Evolutionary conservation across 2,113 vertebrate species (phyloP).

Genomic region (Syngnathoides biaculeatus): DNA sequence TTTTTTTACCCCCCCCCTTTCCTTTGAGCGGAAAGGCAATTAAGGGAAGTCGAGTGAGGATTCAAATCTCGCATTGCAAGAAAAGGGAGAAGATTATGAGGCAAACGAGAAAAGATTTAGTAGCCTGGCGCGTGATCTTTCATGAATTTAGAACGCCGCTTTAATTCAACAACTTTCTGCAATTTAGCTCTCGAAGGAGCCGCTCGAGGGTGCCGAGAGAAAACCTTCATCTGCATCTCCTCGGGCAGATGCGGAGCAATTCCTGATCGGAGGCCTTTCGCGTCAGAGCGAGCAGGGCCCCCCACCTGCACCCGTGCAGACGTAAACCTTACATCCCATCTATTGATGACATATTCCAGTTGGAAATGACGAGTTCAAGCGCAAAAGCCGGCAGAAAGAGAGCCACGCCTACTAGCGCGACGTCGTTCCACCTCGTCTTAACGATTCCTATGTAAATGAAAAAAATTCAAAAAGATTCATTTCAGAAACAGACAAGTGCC

Average conservation of each 20-base stretch:
- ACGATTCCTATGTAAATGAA: no score
- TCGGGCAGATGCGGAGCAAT: constrained; percentile 41
- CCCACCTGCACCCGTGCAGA: constrained; percentile 11
- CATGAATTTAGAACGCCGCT: constrained; percentile 66
- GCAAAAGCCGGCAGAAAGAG: neutral
- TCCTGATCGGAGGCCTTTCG: constrained; percentile 45
- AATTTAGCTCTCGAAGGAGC: constrained; percentile 70
- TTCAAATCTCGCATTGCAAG: constrained; percentile 74
- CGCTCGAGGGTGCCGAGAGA: constrained; percentile 60
- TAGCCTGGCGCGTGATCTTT: constrained; percentile 65
- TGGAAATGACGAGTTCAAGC: neutral
- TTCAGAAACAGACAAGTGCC: no score
- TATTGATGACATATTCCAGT: neutral
- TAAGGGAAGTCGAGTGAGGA: constrained; percentile 77
- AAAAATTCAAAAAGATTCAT: no score
- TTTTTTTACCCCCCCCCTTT: no score
- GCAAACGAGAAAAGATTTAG: constrained; percentile 72
- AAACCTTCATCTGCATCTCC: constrained; percentile 54
- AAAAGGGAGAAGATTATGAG: constrained; percentile 69
- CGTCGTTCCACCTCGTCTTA: no score
- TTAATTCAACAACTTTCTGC: constrained; percentile 75
- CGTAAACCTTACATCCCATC: neutral
- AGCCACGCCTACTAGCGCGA: no score
- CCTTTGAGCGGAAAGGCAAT: constrained; percentile 78
- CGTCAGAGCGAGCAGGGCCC: constrained; percentile 19